Base-by-base conservation (phyloP, 53 echinoderm and acorn worm species). In the Temnopleurus reevesii region DNA sequence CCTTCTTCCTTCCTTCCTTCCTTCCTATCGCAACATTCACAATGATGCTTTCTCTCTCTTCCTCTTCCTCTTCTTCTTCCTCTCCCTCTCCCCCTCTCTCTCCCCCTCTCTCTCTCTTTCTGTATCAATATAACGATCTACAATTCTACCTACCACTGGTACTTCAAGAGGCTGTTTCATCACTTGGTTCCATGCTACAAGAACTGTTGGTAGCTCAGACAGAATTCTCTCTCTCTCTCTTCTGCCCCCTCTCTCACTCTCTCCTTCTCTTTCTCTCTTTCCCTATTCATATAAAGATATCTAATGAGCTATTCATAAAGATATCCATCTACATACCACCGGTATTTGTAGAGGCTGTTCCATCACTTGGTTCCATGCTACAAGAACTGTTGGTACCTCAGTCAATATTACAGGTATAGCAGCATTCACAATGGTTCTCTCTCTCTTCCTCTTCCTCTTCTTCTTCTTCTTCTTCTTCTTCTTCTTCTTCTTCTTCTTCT, bases 291-390 rank as follows among this genome's bases (percentile, higher is more conserved):
- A 17, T n/a, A n/a, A n/a, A 53, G 9, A 12, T 53, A 9, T 53
- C 9, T 17, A n/a, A 19, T 64, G n/a, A n/a, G n/a, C n/a, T n/a
- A n/a, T n/a, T n/a, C n/a, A n/a, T n/a, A n/a, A n/a, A n/a, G n/a
- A n/a, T n/a, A n/a, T n/a, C n/a, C n/a, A n/a, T 9, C 8, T n/a
- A 44, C 91, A 76, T 71, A 92, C 92, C 45, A 76, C 24, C 6
- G 55, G 43, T 34, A 90, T 17, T 24, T 86, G 49, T 15, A 47
- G 43, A 27, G n/a, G 28, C 49, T 90, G 60, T 15, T 46, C n/a
- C 0, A 77, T 64, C 28, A 93, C 59, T 8, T 47, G 31, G 0
- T 84, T n/a, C n/a, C n/a, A n/a, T n/a, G n/a, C n/a, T n/a, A n/a
- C n/a, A n/a, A n/a, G n/a, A n/a, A n/a, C n/a, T 38, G 47, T 55